These are phyloP conservation scores for Phoebastria nigripes DNA, from an alignment of 2,797 vertebrate genomes.

Conservation along the genomic window DNA sequence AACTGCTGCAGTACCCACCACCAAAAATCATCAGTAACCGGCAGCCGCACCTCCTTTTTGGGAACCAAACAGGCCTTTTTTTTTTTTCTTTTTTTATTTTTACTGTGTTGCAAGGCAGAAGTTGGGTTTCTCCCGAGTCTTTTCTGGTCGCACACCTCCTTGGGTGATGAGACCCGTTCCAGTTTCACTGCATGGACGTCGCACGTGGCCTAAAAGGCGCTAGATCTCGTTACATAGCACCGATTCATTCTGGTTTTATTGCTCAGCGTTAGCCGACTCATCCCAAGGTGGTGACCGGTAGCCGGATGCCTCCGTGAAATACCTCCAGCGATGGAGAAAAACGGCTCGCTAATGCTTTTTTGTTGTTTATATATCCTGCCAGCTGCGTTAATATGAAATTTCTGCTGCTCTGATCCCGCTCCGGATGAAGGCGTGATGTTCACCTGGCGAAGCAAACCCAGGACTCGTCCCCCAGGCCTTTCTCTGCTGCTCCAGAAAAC, in stretches of 20 bases:
- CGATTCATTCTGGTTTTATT: accelerated
- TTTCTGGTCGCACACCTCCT: accelerated
- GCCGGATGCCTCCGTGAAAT: not conserved
- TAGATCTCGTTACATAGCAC: not conserved
- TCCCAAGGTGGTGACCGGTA: too few species aligned
- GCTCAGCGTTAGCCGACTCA: accelerated
- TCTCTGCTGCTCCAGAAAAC: not conserved
- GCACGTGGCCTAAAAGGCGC: accelerated
- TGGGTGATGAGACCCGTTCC: accelerated
- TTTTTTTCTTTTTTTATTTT: not conserved
- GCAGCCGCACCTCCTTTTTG: not conserved
- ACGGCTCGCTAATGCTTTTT: accelerated
- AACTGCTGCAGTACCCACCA: accelerated
- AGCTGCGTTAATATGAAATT: not conserved
- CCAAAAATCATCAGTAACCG: accelerated
- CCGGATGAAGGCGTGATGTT: accelerated
- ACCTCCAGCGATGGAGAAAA: not conserved
- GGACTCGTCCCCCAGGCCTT: not conserved
- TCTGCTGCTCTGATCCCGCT: not conserved
- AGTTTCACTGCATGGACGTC: accelerated
- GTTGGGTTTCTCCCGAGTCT: not conserved
- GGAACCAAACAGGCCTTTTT: not conserved
- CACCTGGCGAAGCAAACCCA: too few species aligned
- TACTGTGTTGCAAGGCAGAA: not conserved
- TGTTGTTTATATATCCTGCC: too few species aligned